Base-by-base conservation (phyloP, 2,113 vertebrate genomes). In the Dromaius novaehollandiae region DNA sequence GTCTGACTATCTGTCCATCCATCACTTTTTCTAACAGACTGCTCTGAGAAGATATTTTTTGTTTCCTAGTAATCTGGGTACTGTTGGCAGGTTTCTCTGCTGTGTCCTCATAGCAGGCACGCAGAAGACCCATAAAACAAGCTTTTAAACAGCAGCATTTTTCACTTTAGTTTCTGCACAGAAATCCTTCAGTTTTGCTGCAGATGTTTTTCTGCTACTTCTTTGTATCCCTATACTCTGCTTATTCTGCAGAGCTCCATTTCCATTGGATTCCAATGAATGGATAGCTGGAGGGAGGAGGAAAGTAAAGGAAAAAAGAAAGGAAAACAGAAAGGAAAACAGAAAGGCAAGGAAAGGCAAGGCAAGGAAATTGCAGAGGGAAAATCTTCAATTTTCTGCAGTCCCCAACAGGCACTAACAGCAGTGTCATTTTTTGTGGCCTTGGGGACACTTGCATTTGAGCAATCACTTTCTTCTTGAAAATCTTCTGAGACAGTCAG, bases 401-500 rank as follows among this genome's bases (percentile, higher is more conserved):
- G 11, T 61, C 78, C 56, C 53, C 46, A 77, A 71, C 6, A 69
- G 40, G 36, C 7, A 8, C 3, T 77, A 69, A 77, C 3, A 51
- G 11, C 38, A 66, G 24, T 7, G 13, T 73, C 2, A 63, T 73
- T 66, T 93, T 75, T 40, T 1, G 5, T 53, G 53, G 56, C 61
- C 83, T 79, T 92, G 66, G 38, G 78, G 66, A 84, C 63, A 44
- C 34, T 82, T 63, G 61, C 5, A 5, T 89, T 91, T 90, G 44
- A 92, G 36, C 56, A 79, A 89, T 92, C 56, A 50, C 34, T 48
- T 80, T 63, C 30, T 83, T 91, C 28, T 19, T 61, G 69, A 88
- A 90, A 95, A 87, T 53, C 56, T 93, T 88, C 73, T 40, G 74
- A 92, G 89, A 77, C 53, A 87, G 73, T 42, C 36, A 81, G 38